phyloP scores from a whole-genome alignment of 1,140 invertebrate species.

The Drosophila sulfurigaster region DNA sequence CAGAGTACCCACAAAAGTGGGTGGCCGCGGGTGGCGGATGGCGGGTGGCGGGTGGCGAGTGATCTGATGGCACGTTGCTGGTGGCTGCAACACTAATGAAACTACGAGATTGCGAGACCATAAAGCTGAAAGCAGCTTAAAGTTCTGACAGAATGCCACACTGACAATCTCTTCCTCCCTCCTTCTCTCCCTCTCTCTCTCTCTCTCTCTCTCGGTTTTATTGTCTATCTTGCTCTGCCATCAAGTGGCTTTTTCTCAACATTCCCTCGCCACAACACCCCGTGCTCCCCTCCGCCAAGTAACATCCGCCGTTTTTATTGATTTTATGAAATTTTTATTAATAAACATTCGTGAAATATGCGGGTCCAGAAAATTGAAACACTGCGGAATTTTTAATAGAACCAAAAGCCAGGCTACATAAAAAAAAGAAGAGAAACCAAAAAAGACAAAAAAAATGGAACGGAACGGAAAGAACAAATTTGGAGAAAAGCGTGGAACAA shows the following conservation, averaged over 20 bases:
- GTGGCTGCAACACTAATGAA: constrained; percentile 38
- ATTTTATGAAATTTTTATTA: constrained; percentile 80
- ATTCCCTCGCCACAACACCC: too few relatives aligned
- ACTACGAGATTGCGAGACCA: constrained; percentile 44
- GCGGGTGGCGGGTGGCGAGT: not conserved
- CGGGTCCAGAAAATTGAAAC: constrained; percentile 49
- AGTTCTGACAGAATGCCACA: constrained; percentile 14
- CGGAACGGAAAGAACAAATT: constrained; percentile 21
- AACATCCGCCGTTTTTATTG: constrained; percentile 55
- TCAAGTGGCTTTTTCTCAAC: constrained; percentile 11
- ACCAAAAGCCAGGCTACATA: constrained; percentile 32
- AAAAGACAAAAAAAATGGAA: not conserved
- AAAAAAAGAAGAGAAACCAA: constrained; percentile 7
- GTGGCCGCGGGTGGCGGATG: not conserved
- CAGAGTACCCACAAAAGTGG: constrained; percentile 43
- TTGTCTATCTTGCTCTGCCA: not conserved
- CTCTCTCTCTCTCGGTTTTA: not conserved
- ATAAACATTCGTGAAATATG: constrained; percentile 79
- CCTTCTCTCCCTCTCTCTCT: not conserved
- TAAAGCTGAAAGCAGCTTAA: constrained; percentile 42
- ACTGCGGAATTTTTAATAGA: constrained; percentile 74
- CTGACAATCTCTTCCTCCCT: not conserved
- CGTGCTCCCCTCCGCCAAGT: not conserved
- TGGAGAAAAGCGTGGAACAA: constrained; percentile 32
- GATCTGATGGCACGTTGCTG: too few relatives aligned